A percentile compares a stretch with the other conserved stretches of the same genome.
These are phyloP conservation scores for Garrulus glandarius DNA, from an alignment of 2,797 vertebrate genomes.

Conservation along the genomic window DNA sequence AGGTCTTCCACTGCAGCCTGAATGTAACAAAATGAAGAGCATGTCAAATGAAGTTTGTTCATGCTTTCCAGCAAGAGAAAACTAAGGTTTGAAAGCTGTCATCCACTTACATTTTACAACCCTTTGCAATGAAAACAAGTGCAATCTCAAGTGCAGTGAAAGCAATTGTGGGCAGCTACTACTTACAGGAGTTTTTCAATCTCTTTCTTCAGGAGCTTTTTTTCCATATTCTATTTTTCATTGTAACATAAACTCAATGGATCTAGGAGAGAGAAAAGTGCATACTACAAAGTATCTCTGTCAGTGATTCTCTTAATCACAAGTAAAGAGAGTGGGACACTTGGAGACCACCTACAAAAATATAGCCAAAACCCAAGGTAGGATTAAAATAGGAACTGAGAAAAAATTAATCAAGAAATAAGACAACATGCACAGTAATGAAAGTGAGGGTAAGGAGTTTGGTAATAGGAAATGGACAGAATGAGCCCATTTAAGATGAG, in stretches of 20 bases:
- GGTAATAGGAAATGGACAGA: neutral
- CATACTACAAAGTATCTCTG: neutral
- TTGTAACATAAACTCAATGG: neutral
- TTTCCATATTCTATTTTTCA: constrained; percentile 49
- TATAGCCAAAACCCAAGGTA: neutral
- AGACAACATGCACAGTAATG: neutral
- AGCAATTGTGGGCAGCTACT: neutral
- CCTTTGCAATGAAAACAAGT: neutral
- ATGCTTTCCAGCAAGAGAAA: neutral
- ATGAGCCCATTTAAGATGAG: neutral
- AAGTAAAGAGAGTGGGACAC: neutral
- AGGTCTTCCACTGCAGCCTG: neutral
- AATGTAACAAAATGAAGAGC: neutral
- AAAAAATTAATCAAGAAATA: neutral
- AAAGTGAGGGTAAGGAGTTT: neutral
- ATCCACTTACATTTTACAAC: neutral
- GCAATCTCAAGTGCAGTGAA: neutral
- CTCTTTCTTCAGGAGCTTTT: constrained; percentile 67
- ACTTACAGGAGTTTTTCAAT: constrained; percentile 72
- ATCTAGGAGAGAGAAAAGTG: neutral
- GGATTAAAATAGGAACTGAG: neutral
- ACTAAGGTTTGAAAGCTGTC: neutral
- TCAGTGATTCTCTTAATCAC: neutral
- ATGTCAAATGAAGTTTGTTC: neutral
- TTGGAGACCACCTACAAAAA: neutral